Evolutionary conservation across 1,140 invertebrate genomes (phyloP).

Genomic region (Zaprionus kolodkinae): DNA sequence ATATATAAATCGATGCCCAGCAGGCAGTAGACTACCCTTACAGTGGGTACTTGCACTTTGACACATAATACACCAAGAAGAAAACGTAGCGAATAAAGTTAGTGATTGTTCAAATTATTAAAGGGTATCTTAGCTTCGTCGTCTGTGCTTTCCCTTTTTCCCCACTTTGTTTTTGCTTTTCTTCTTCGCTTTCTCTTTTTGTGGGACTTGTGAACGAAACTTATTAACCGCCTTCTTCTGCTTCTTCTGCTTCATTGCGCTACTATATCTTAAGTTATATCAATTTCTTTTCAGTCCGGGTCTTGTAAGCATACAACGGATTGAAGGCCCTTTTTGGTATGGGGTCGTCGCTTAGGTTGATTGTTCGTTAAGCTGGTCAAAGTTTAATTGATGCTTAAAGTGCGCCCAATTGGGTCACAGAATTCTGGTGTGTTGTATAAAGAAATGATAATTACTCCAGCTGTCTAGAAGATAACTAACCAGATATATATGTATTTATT

Average conservation of each 20-base stretch:
- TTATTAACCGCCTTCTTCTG: constrained; percentile 61
- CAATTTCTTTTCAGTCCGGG: constrained; percentile 65
- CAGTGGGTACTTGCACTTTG: constrained; percentile 50
- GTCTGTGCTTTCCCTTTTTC: not conserved
- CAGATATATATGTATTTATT: no score
- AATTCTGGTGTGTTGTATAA: not conserved
- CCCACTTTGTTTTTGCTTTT: constrained; percentile 1
- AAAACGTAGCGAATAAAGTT: not conserved
- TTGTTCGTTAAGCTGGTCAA: constrained; percentile 60
- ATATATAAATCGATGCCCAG: constrained; percentile 42
- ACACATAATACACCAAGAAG: not conserved
- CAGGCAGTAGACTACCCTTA: constrained; percentile 32
- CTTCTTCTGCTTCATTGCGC: constrained; percentile 16
- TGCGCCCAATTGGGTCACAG: constrained; percentile 24
- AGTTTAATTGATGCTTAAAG: constrained; percentile 54
- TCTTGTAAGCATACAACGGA: constrained; percentile 36
- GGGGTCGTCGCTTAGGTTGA: constrained; percentile 63
- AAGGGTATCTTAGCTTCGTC: constrained; percentile 11
- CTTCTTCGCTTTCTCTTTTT: constrained; percentile 17
- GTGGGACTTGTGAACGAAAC: constrained; percentile 50
- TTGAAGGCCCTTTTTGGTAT: constrained; percentile 31
- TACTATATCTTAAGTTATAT: constrained; percentile 68
- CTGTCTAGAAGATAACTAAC: no score
- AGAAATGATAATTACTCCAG: not conserved
- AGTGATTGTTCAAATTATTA: no score